A percentile compares a stretch with the other conserved stretches of the same genome.
phyloP scores from a whole-genome alignment of 2,113 vertebrate species.

The Girardinichthys multiradiatus region DNA sequence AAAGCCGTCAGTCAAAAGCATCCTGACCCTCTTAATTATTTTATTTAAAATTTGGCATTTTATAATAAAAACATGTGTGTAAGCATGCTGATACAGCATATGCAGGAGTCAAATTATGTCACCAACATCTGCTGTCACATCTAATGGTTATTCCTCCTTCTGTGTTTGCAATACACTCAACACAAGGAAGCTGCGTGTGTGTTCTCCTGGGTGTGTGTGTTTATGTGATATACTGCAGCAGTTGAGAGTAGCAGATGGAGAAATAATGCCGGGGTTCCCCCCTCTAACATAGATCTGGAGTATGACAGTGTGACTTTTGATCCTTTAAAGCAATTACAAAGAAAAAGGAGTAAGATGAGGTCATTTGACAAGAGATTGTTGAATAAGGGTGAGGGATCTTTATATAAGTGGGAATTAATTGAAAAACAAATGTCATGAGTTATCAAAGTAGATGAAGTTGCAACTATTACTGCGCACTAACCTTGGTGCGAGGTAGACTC shows the following conservation, averaged over 20 bases:
- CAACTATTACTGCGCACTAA: neutral
- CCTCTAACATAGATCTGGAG: conserved; percentile 51
- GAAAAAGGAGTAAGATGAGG: neutral
- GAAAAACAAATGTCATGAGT: neutral
- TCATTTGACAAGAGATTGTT: neutral
- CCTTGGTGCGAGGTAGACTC: neutral
- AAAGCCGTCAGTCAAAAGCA: conserved; percentile 69
- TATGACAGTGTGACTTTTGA: conserved; percentile 26
- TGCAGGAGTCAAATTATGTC: conserved; percentile 43
- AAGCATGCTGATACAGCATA: conserved; percentile 34
- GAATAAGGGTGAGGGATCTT: neutral
- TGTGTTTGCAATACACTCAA: conserved; percentile 6
- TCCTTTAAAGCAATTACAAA: neutral
- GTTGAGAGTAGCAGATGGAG: conserved; percentile 53
- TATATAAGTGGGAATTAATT: neutral
- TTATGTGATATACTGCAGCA: conserved; percentile 61
- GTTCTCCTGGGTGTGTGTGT: conserved; percentile 18
- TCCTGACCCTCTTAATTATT: neutral
- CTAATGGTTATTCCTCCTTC: conserved; percentile 1
- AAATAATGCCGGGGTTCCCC: conserved; percentile 68
- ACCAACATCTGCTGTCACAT: conserved; percentile 27
- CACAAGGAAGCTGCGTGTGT: conserved; percentile 7
- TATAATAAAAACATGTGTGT: neutral
- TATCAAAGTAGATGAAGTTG: neutral
- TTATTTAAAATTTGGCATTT: neutral